A percentile compares a stretch with the other conserved stretches of the same genome.
phyloP scores from a whole-genome alignment of 2,113 vertebrate genomes.

The Hirundichthys speculiger region DNA sequence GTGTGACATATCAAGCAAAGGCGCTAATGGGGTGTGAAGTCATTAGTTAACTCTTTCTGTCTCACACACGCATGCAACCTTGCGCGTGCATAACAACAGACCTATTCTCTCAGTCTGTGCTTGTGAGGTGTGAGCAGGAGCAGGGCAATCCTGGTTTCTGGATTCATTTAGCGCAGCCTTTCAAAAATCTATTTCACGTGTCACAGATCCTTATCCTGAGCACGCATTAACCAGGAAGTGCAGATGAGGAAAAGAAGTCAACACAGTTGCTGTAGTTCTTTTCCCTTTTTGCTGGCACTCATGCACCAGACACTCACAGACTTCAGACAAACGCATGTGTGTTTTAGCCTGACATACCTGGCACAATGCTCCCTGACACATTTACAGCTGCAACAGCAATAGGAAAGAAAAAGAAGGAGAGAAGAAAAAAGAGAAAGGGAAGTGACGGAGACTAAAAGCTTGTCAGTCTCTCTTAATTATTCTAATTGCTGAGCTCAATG shows the following conservation, averaged over 20 bases:
- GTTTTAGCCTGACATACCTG: slow-evolving; percentile 50
- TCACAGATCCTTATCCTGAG: background rate
- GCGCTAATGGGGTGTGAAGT: slow-evolving; percentile 77
- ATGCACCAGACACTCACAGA: slow-evolving; percentile 36
- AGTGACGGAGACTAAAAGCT: slow-evolving; percentile 68
- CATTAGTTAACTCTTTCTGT: slow-evolving; percentile 68
- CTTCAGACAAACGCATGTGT: slow-evolving; percentile 32
- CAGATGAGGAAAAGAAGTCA: slow-evolving; percentile 6
- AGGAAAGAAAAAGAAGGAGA: slow-evolving; percentile 11
- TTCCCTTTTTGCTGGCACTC: background rate
- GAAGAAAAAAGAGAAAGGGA: slow-evolving; percentile 25
- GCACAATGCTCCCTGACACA: slow-evolving; percentile 49
- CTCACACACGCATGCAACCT: slow-evolving; percentile 20
- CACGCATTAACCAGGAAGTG: slow-evolving; percentile 6
- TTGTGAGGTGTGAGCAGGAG: slow-evolving; percentile 33
- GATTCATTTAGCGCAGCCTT: slow-evolving; percentile 18
- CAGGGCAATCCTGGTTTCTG: slow-evolving; percentile 25
- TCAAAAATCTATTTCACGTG: slow-evolving; percentile 21
- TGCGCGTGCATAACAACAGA: slow-evolving; percentile 32
- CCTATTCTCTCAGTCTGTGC: slow-evolving; percentile 33
- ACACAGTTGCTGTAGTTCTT: slow-evolving; percentile 27
- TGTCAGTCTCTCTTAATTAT: slow-evolving; percentile 77
- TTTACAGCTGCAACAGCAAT: slow-evolving; percentile 39
- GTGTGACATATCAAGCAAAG: slow-evolving; percentile 77
- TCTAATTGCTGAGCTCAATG: slow-evolving; percentile 78